Evolutionary conservation across 1,140 invertebrate genomes (phyloP).

Genomic region (Brachystomella parvula): DNA sequence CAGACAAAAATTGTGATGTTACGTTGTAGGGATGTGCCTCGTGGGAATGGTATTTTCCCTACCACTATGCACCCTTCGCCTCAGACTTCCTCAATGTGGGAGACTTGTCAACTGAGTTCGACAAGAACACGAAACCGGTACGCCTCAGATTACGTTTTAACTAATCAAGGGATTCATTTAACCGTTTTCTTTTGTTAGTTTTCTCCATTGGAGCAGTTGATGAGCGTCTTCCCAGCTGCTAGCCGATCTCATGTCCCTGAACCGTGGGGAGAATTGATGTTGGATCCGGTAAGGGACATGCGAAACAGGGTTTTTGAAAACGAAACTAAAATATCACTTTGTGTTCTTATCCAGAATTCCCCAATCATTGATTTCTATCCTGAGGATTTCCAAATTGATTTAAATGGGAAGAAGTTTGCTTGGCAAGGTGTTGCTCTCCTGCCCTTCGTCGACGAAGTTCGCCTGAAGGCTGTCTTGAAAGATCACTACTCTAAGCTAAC

Average conservation of each 20-base stretch:
- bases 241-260: conserved; percentile 86
- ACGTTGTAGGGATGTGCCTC: conserved; percentile 77
- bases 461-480: conserved; percentile 78
- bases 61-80: conserved; percentile 99
- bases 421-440: conserved; percentile 98
- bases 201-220: conserved; percentile 93
- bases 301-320: not conserved
- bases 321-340: not conserved
- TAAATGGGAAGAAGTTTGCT: conserved; percentile 99
- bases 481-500: conserved; percentile 71
- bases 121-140: conserved; percentile 76
- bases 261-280: conserved; percentile 93
- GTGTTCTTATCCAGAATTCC: conserved; percentile 58
- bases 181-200: conserved; percentile 68
- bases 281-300: conserved; percentile 74
- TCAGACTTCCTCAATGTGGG: conserved; percentile 94
- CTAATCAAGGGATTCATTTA: conserved; percentile 1
- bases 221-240: conserved; percentile 98
- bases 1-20: not conserved
- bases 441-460: conserved; percentile 93
- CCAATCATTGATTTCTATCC: conserved; percentile 99
- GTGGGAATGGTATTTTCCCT: conserved; percentile 99
- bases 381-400: conserved; percentile 93
- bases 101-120: conserved; percentile 76
- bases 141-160: conserved; percentile 41